Conservation (phyloP, 2,113 vertebrate genomes). For the Labrus mixtus region DNA sequence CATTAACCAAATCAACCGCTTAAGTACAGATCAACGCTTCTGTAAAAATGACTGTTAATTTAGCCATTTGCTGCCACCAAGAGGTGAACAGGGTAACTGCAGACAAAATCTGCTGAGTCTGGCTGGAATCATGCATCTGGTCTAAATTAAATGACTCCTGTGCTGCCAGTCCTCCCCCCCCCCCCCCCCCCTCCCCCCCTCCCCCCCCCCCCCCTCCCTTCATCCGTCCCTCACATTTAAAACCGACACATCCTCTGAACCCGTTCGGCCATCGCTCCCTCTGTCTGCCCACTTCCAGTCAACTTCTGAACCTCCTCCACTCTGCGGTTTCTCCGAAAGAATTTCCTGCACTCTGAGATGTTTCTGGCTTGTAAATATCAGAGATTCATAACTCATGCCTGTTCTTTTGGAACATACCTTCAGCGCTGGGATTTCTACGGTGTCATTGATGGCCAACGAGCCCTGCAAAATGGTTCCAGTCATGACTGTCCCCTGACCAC, state of each 20-base stretch:
- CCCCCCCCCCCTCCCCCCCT: conserved; percentile 36
- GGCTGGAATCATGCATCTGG: conserved; percentile 80
- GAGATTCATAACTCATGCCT: conserved; percentile 6
- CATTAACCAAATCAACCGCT: background rate
- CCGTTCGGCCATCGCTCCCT: conserved; percentile 76
- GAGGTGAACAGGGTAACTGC: conserved; percentile 58
- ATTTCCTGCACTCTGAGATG: conserved; percentile 18
- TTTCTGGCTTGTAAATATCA: conserved; percentile 31
- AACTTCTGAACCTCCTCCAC: conserved; percentile 79
- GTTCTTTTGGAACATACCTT: conserved; percentile 84
- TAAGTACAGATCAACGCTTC: background rate
- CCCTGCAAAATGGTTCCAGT: conserved; percentile 97
- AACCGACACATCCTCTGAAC: conserved; percentile 82
- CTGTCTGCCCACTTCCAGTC: conserved; percentile 69
- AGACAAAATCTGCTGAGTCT: conserved; percentile 22
- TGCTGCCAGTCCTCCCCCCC: conserved; percentile 69
- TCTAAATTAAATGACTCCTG: conserved; percentile 86
- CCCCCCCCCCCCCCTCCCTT: conserved; percentile 39
- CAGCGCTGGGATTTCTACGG: conserved; percentile 94
- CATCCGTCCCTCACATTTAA: conserved; percentile 54
- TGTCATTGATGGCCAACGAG: conserved; percentile 91
- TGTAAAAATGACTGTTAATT: conserved; percentile 11
- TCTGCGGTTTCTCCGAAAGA: conserved; percentile 15
- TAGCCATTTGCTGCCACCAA: conserved; percentile 76
- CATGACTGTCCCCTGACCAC: conserved; percentile 97